Conservation (phyloP, 35 echinoderm and acorn worm genomes). For the Ophiothrix spiculata region DNA sequence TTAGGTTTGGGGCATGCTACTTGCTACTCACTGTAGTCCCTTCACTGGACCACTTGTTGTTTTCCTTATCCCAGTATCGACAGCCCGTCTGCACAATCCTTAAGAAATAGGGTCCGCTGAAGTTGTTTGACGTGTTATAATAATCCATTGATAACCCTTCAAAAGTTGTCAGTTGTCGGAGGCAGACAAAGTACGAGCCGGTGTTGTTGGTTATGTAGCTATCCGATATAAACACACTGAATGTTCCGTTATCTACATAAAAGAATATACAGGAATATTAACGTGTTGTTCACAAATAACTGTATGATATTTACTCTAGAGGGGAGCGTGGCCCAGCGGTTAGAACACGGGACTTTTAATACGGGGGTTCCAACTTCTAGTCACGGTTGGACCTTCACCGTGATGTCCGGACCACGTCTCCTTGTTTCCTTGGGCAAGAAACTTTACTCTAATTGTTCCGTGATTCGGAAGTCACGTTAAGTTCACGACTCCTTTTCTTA, state of each 20-base stretch:
- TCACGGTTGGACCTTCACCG: background rate
- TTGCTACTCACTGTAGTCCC: background rate
- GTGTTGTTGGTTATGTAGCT: slow-evolving; percentile 19
- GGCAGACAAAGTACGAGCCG: slow-evolving; percentile 9
- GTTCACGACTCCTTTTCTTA: no score
- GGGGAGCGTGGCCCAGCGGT: background rate
- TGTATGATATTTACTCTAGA: background rate
- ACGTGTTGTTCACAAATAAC: no score
- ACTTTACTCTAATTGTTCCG: no score
- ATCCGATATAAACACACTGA: background rate
- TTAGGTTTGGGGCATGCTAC: no score
- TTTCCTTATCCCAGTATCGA: slow-evolving; percentile 5
- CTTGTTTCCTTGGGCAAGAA: no score
- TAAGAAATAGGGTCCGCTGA: slow-evolving; percentile 13
- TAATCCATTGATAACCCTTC: background rate
- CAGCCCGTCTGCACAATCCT: slow-evolving; percentile 14
- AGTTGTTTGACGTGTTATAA: background rate
- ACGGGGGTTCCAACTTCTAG: background rate
- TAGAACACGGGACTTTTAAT: background rate
- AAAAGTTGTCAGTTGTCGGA: background rate
- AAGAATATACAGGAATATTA: background rate
- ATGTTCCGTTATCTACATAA: background rate
- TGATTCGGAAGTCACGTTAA: no score
- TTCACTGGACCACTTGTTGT: background rate
- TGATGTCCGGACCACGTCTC: no score